Percentiles rank a stretch among this genome's conserved stretches.
These are phyloP conservation scores for Xenus cinereus DNA, from an alignment of 2,113 vertebrate genomes.

Conservation along the genomic window DNA sequence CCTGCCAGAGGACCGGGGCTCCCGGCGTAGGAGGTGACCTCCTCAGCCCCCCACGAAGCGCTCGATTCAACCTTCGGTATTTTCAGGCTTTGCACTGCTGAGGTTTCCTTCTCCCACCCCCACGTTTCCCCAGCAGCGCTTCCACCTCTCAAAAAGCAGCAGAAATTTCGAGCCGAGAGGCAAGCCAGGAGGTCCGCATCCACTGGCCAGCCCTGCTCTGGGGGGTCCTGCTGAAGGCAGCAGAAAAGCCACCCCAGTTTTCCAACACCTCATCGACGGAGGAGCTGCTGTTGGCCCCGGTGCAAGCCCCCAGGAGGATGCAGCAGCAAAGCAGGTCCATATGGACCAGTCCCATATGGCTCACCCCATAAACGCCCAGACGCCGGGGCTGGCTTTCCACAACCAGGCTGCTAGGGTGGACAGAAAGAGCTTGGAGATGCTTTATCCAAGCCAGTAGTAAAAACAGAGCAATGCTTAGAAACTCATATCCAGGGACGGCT, in stretches of 20 bases:
- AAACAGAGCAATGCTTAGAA: neutral
- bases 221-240: neutral
- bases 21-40: neutral
- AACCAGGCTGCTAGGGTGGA: neutral
- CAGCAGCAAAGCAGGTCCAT: neutral
- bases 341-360: accelerated
- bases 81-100: neutral
- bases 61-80: neutral
- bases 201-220: neutral
- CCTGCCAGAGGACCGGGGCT: neutral
- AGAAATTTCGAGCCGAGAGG: neutral
- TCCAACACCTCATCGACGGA: accelerated
- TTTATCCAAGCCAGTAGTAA: neutral
- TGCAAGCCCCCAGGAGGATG: neutral
- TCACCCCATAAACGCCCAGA: accelerated
- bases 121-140: neutral
- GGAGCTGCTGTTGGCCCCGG: neutral
- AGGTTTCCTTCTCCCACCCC: neutral
- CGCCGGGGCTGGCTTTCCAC: neutral
- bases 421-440: neutral
- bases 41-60: neutral
- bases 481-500: neutral
- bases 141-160: neutral
- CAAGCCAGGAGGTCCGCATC: accelerated
- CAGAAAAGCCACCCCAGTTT: neutral